A percentile compares a stretch with the other conserved stretches of the same genome.
phyloP scores from a whole-genome alignment of 2,113 vertebrate species.

The Pedionomus torquatus region DNA sequence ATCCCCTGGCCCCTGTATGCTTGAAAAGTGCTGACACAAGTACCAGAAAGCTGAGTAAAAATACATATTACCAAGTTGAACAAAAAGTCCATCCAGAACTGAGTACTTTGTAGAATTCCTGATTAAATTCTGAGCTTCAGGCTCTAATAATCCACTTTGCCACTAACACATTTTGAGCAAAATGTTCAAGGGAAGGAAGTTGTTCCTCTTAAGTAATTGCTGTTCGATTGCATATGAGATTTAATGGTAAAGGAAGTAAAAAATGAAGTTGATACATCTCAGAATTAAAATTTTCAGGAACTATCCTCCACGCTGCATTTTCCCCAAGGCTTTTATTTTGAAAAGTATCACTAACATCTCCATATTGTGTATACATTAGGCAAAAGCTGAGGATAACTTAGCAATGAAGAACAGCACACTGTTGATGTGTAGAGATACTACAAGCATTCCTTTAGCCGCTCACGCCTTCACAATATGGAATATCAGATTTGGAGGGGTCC shows the following conservation, averaged over 20 bases:
- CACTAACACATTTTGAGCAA: neutral
- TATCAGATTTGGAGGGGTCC: neutral
- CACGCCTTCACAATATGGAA: neutral
- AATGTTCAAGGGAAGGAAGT: neutral
- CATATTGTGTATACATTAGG: neutral
- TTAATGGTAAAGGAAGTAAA: neutral
- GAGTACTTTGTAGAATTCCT: neutral
- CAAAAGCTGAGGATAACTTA: neutral
- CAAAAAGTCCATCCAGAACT: neutral
- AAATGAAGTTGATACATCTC: neutral
- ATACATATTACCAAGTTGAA: neutral
- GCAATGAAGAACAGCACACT: neutral
- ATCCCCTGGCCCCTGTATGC: neutral
- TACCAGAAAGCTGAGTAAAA: neutral
- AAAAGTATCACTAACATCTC: neutral
- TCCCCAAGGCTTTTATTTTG: neutral
- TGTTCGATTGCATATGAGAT: neutral
- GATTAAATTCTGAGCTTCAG: neutral
- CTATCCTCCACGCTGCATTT: neutral
- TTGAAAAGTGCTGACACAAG: neutral
- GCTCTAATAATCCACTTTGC: neutral
- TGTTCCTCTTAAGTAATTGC: neutral
- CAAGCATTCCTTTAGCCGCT: neutral
- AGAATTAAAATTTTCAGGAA: neutral
- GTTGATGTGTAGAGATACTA: neutral